Evolutionary conservation across 1,140 invertebrate species (phyloP).

Genomic region (Aphelinus atriplicis): DNA sequence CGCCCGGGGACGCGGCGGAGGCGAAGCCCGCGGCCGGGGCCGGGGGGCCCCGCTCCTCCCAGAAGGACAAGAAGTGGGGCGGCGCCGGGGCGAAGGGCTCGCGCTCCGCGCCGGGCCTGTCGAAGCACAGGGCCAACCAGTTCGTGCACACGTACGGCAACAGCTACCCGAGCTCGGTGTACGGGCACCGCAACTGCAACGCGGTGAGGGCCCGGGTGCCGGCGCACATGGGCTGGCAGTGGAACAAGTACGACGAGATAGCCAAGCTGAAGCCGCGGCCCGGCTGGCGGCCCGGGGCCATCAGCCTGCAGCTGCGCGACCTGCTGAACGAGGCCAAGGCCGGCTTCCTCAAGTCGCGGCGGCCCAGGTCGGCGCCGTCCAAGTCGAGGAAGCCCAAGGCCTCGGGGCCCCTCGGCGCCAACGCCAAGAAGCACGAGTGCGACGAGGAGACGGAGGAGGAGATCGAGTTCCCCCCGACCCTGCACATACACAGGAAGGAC

Average conservation of each 20-base stretch:
- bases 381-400: conserved; percentile 39
- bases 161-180: conserved; percentile 46
- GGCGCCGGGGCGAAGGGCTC: no score
- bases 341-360: conserved; percentile 34
- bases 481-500: conserved; percentile 57
- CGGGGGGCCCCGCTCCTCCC: background rate
- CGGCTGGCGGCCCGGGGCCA: conserved; percentile 61
- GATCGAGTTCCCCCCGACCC: conserved; percentile 52
- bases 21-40: conserved; percentile 31
- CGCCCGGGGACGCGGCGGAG: background rate
- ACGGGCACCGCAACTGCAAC: conserved; percentile 51
- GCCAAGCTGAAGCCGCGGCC: conserved; percentile 51
- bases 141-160: conserved; percentile 50
- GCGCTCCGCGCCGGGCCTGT: background rate
- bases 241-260: conserved; percentile 46
- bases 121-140: conserved; percentile 16
- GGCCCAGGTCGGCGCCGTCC: conserved; percentile 40
- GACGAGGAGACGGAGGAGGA: conserved; percentile 43
- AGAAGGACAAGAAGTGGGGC: no score
- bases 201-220: conserved; percentile 45
- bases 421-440: conserved; percentile 32
- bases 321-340: conserved; percentile 52
- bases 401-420: conserved; percentile 41
- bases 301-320: conserved; percentile 50
- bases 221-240: conserved; percentile 56